A percentile compares a stretch with the other conserved stretches of the same genome.
Evolutionary conservation across 2,888 invertebrate species (phyloP).

Genomic region (Trachelus stipa): DNA sequence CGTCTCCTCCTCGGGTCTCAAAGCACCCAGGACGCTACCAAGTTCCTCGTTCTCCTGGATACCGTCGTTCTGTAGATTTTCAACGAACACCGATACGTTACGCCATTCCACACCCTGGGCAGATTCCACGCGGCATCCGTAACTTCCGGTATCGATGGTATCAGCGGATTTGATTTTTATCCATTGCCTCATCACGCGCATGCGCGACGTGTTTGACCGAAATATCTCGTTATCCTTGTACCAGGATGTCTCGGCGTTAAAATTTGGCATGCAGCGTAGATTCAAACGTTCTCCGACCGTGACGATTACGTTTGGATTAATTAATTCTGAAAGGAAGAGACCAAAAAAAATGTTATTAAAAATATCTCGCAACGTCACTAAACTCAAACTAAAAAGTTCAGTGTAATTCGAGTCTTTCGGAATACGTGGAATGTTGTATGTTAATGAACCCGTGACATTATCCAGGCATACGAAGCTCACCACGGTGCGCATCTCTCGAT

Average conservation of each 20-base stretch:
- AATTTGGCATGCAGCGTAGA: slow-evolving; percentile 47
- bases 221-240: slow-evolving; percentile 51
- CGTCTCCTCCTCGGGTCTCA: slow-evolving; percentile 55
- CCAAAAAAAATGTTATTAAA: too few species aligned
- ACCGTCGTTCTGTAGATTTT: slow-evolving; percentile 48
- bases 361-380: too few species aligned
- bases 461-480: too few species aligned
- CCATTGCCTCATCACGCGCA: slow-evolving; percentile 48
- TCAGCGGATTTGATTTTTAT: slow-evolving; percentile 50
- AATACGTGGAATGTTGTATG: too few species aligned
- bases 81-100: slow-evolving; percentile 51
- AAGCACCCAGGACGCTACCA: slow-evolving; percentile 37
- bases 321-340: slow-evolving; percentile 39
- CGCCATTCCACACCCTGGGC: slow-evolving; percentile 46
- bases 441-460: too few species aligned
- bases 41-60: slow-evolving; percentile 47
- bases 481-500: too few species aligned
- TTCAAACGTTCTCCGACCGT: slow-evolving; percentile 50
- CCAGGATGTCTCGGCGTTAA: slow-evolving; percentile 49
- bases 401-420: too few species aligned
- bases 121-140: slow-evolving; percentile 49
- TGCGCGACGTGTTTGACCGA: slow-evolving; percentile 33
- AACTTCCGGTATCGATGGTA: slow-evolving; percentile 52
- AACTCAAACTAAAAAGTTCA: too few species aligned
- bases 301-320: slow-evolving; percentile 45